Percentiles rank a stretch among this genome's conserved stretches.
Evolutionary conservation across 2,888 invertebrate species (phyloP).

Genomic region (Campoplex nolae): DNA sequence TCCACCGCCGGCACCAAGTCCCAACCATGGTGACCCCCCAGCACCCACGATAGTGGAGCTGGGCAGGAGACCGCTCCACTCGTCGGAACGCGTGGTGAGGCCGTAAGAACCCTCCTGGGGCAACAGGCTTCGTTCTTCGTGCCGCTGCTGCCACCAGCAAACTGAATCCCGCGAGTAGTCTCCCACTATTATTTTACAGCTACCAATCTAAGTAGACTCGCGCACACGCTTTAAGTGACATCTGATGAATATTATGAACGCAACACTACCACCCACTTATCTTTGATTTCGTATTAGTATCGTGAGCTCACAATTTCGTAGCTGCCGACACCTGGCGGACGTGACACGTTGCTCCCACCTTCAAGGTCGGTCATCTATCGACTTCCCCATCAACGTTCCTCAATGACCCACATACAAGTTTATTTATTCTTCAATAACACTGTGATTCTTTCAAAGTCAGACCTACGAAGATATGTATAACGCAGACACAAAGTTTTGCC

Average conservation of each 20-base stretch:
- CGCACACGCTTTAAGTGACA: slow-evolving; percentile 51
- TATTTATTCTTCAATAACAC: slow-evolving; percentile 1
- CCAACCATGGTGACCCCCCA: slow-evolving; percentile 84
- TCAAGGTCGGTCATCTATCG: slow-evolving; percentile 61
- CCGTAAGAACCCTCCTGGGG: slow-evolving; percentile 80
- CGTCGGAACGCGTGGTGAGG: slow-evolving; percentile 84
- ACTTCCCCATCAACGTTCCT: slow-evolving; percentile 30
- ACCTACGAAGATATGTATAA: not conserved
- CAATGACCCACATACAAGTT: not conserved
- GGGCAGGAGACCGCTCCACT: slow-evolving; percentile 84
- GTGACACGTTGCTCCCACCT: slow-evolving; percentile 8
- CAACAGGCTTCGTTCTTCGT: slow-evolving; percentile 77
- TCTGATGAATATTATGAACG: slow-evolving; percentile 35
- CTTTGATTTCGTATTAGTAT: not conserved
- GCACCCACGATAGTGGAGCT: slow-evolving; percentile 84
- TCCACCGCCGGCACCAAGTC: slow-evolving; percentile 82
- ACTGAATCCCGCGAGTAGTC: slow-evolving; percentile 64
- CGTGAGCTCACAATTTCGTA: slow-evolving; percentile 1
- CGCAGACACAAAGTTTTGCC: slow-evolving; percentile 14
- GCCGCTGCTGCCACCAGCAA: slow-evolving; percentile 67
- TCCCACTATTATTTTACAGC: slow-evolving; percentile 63
- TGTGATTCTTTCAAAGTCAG: not conserved
- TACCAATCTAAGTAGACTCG: slow-evolving; percentile 43
- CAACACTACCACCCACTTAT: slow-evolving; percentile 22
- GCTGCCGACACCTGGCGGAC: slow-evolving; percentile 49